Conservation (phyloP, 1,140 invertebrate species). For the Aporrectodea caliginosa region DNA sequence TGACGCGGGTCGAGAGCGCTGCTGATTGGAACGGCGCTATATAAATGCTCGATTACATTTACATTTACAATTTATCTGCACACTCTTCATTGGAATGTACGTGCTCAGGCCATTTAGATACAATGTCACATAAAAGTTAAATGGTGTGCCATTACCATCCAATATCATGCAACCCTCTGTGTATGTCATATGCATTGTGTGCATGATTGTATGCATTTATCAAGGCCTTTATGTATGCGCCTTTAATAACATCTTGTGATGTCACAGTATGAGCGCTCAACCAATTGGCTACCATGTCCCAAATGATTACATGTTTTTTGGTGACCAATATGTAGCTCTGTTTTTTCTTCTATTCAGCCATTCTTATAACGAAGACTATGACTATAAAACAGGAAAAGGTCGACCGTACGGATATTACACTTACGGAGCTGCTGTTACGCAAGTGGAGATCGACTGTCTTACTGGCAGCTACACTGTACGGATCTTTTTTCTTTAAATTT, state of each 20-base stretch:
- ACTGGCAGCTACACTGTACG: background rate
- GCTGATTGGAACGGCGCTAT: too few species aligned
- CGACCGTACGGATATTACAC: conserved; percentile 9
- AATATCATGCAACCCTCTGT: too few species aligned
- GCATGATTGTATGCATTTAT: too few species aligned
- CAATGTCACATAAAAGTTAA: too few species aligned
- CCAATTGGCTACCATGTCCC: background rate
- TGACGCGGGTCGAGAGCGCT: too few species aligned
- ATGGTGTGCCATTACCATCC: too few species aligned
- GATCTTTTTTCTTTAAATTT: background rate
- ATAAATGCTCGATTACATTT: too few species aligned
- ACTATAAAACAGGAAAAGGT: conserved; percentile 15
- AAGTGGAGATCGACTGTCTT: conserved; percentile 19
- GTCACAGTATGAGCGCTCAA: background rate
- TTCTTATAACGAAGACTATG: background rate
- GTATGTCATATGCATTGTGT: too few species aligned
- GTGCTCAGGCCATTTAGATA: too few species aligned
- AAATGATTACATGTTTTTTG: background rate
- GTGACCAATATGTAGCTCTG: background rate
- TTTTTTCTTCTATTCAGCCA: background rate
- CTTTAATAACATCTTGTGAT: background rate
- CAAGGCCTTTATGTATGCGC: background rate
- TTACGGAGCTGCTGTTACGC: background rate
- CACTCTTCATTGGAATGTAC: too few species aligned
- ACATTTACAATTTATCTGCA: too few species aligned